These are phyloP conservation scores for Microtus ochrogaster DNA, from an alignment of 2,113 vertebrate genomes.

Conservation along the genomic window DNA sequence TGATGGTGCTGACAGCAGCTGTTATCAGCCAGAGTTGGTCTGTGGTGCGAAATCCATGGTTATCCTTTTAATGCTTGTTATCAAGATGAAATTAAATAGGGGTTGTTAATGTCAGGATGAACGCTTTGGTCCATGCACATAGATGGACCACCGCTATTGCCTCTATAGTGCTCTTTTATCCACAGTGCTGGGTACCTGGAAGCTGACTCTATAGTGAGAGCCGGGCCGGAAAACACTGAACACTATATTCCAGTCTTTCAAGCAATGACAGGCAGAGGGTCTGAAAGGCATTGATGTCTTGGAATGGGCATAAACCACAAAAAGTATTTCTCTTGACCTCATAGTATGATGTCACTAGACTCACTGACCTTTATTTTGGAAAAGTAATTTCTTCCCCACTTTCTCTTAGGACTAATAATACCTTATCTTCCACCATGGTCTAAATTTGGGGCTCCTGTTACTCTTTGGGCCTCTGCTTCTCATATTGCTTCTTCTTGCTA, in stretches of 20 bases:
- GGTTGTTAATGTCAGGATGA: background rate
- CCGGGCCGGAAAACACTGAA: background rate
- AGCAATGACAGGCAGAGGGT: too few species aligned
- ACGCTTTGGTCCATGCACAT: background rate
- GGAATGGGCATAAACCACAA: background rate
- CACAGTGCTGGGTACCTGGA: background rate
- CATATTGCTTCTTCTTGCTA: background rate
- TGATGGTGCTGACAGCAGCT: background rate
- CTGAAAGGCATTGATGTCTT: background rate
- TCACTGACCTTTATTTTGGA: background rate
- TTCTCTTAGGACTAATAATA: background rate
- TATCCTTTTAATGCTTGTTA: background rate
- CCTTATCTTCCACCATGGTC: background rate
- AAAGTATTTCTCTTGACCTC: background rate
- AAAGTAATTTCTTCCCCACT: background rate
- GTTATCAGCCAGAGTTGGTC: background rate
- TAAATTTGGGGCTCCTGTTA: background rate
- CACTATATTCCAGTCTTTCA: background rate
- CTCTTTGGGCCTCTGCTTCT: background rate
- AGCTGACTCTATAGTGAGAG: background rate
- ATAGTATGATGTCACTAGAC: background rate
- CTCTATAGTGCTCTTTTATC: background rate
- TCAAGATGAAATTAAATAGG: background rate
- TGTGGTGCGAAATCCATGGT: background rate
- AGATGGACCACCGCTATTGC: background rate